These are phyloP conservation scores for Crotalus helleri DNA, from an alignment of 2,113 vertebrate species.

Conservation along the genomic window DNA sequence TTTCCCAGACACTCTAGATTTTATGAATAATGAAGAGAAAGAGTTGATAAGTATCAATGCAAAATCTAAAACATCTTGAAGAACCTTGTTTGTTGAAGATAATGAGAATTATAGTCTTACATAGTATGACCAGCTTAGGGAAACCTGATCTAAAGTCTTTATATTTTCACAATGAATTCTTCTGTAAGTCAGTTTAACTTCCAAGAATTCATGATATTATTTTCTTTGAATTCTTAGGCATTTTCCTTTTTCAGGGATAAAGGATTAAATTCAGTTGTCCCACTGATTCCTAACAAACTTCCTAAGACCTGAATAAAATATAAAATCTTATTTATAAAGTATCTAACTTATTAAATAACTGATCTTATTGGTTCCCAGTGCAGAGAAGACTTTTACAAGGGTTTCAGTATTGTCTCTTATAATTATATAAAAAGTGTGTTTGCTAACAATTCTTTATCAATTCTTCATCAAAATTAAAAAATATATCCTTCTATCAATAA, in stretches of 20 bases:
- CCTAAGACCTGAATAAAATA: neutral
- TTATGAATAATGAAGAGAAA: neutral
- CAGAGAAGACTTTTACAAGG: neutral
- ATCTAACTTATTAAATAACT: neutral
- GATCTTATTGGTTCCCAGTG: neutral
- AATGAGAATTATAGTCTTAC: neutral
- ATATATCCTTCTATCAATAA: neutral
- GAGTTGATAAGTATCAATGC: neutral
- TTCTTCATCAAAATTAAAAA: neutral
- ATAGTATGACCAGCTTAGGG: neutral
- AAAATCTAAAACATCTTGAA: neutral
- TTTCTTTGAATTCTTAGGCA: neutral
- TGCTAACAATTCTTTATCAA: neutral
- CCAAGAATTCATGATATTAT: neutral
- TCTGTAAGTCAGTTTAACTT: neutral
- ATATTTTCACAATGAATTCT: neutral
- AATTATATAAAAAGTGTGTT: neutral
- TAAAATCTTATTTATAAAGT: neutral
- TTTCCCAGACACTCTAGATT: neutral
- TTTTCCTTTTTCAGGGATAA: neutral
- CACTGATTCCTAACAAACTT: neutral
- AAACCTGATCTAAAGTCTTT: neutral
- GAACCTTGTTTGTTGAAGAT: neutral
- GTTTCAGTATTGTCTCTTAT: neutral
- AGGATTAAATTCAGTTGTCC: neutral